phyloP scores from a whole-genome alignment of 2,113 vertebrate species.

The Pelvicachromis taeniatus region DNA sequence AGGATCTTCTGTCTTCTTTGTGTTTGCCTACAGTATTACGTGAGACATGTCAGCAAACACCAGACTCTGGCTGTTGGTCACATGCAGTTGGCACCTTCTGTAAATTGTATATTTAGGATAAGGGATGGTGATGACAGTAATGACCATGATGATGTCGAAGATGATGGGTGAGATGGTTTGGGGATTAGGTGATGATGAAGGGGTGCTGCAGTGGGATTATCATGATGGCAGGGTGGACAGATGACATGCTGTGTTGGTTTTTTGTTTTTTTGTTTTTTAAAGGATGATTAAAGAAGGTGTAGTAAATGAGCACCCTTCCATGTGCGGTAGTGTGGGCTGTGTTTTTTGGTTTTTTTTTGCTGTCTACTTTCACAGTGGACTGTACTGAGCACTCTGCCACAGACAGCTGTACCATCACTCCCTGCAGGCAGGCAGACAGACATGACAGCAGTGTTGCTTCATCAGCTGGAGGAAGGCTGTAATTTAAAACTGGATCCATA shows the following conservation, averaged over 20 bases:
- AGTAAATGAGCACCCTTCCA: constrained; percentile 48
- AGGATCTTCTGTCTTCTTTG: not conserved
- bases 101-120: constrained; percentile 24
- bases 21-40: not conserved
- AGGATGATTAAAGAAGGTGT: constrained; percentile 41
- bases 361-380: constrained; percentile 9
- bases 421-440: constrained; percentile 33
- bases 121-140: constrained; percentile 43
- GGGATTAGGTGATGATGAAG: constrained; percentile 47
- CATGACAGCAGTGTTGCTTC: constrained; percentile 22
- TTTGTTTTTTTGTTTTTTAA: constrained; percentile 1
- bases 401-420: constrained; percentile 45
- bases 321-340: constrained; percentile 3
- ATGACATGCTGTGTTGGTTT: constrained; percentile 34
- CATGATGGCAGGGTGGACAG: constrained; percentile 38
- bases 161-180: constrained; percentile 35
- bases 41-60: not conserved
- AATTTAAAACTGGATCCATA: constrained; percentile 25
- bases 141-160: constrained; percentile 30
- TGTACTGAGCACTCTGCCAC: constrained; percentile 46
- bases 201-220: constrained; percentile 29
- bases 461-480: constrained; percentile 32
- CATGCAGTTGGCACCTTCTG: not conserved
- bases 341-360: not conserved
- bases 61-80: not conserved